Base-by-base conservation (phyloP, 2,113 vertebrate genomes). In the Piaya cayana region DNA sequence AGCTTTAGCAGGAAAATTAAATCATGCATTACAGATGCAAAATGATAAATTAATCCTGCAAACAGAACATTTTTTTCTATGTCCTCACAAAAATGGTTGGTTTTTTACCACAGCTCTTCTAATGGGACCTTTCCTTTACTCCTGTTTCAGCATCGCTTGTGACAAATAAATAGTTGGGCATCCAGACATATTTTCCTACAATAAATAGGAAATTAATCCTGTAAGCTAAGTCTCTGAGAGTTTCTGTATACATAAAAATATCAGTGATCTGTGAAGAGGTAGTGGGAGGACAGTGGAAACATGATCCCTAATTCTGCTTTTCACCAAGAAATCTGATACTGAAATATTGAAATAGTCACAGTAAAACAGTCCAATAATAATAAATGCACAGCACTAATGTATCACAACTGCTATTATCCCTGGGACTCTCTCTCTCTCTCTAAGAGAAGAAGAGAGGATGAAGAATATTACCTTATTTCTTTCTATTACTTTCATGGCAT, bases 61-160 rank as follows among this genome's bases (percentile, higher is more conserved):
- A 86, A 93, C 32, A 86, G 75, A 90, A 82, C 15, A 63, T 92
- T 95, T 88, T 92, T 86, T 42, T 69, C 67, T 32, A 27, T 32
- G 30, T 26, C 36, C 20, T 82, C 49, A 85, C n/a, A 15, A 39
- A 91, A 78, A 87, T 32, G 15, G 20, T 30, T 11, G 11, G 59
- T 83, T 93, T 75, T 77, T 91, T 90, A 86, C 90, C 82, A 77
- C 43, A 67, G 20, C 45, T 70, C 20, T 77, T 86, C 47, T 75
- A 25, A 25, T 39, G 25, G 42, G 39, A 81, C 50, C 45, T 86
- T 90, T 93, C 29, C 5, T 59, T 87, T 67, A 70, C 26, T 74
- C 45, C 26, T 83, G 16, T 74, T 90, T 81, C 49, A 77, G 47
- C 83, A 55, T 23, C 83, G 50, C 32, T 37, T 88, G 76, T 92